Conservation (phyloP, 1,140 invertebrate species). For the Limonius californicus region DNA sequence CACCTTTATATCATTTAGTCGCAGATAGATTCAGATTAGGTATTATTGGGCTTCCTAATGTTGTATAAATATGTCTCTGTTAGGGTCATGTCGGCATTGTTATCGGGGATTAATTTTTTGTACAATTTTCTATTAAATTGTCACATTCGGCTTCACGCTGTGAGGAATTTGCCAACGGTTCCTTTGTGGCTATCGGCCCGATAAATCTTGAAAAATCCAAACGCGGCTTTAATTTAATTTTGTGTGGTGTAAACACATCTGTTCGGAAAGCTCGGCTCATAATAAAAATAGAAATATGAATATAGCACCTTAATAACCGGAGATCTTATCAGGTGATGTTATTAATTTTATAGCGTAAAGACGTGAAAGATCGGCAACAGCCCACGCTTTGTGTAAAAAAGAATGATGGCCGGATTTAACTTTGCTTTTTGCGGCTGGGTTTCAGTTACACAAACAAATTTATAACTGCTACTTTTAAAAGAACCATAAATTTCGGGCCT, state of each 20-base stretch:
- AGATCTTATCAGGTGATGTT: slow-evolving; percentile 10
- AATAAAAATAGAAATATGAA: slow-evolving; percentile 13
- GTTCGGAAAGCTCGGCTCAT: not conserved
- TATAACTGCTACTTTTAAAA: slow-evolving; percentile 16
- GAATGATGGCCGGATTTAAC: slow-evolving; percentile 1
- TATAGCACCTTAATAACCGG: slow-evolving; percentile 13
- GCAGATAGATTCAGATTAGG: slow-evolving; percentile 13
- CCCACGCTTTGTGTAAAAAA: slow-evolving; percentile 14
- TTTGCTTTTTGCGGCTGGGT: slow-evolving; percentile 8
- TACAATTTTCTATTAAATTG: slow-evolving; percentile 27
- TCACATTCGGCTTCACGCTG: slow-evolving; percentile 21
- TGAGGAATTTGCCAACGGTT: slow-evolving; percentile 16
- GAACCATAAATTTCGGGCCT: slow-evolving; percentile 5
- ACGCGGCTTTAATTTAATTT: slow-evolving; percentile 3
- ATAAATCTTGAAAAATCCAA: slow-evolving; percentile 6
- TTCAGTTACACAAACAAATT: slow-evolving; percentile 13
- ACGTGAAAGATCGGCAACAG: slow-evolving; percentile 1
- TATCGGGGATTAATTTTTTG: slow-evolving; percentile 25
- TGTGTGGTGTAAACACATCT: slow-evolving; percentile 1
- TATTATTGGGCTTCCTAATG: slow-evolving; percentile 22
- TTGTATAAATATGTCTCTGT: slow-evolving; percentile 29
- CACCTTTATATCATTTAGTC: not conserved
- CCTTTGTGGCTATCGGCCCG: not conserved
- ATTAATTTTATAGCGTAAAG: slow-evolving; percentile 15
- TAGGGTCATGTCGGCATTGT: slow-evolving; percentile 24